Conservation (phyloP, 2,888 invertebrate genomes). For the Petrophora chlorosata region DNA sequence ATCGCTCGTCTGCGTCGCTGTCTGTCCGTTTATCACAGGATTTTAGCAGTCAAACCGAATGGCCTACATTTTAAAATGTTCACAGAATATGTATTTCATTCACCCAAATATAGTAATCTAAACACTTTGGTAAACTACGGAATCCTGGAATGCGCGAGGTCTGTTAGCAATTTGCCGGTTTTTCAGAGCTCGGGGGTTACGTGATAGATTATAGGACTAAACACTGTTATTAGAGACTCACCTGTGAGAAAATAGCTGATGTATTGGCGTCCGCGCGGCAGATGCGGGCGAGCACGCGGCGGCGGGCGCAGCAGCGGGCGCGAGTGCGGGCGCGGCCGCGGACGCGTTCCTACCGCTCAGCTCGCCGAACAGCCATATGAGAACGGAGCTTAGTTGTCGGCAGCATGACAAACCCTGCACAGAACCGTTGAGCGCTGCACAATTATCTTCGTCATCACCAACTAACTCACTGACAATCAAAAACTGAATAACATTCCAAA, state of each 20-base stretch:
- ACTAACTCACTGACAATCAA: no score
- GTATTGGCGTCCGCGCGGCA: slow-evolving; percentile 53
- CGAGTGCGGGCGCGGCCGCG: slow-evolving; percentile 26
- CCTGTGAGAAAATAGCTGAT: slow-evolving; percentile 71
- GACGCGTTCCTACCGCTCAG: slow-evolving; percentile 46
- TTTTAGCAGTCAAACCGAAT: no score
- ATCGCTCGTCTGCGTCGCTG: no score
- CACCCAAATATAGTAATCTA: no score
- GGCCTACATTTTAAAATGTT: no score
- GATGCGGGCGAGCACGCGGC: slow-evolving; percentile 21
- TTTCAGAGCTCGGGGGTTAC: no score
- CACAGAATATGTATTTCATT: no score
- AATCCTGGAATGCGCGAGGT: not conserved
- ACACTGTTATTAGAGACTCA: slow-evolving; percentile 23
- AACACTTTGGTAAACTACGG: not conserved
- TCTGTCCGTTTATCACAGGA: no score
- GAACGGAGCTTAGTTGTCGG: slow-evolving; percentile 83
- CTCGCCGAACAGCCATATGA: slow-evolving; percentile 83
- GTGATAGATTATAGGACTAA: not conserved
- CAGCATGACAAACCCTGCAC: slow-evolving; percentile 83
- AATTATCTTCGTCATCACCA: no score
- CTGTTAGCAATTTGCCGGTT: no score
- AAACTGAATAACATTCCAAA: no score
- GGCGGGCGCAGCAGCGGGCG: slow-evolving; percentile 25
- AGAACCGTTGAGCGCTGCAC: no score